Percentiles rank a stretch among this genome's conserved stretches.
Conservation (phyloP, 2,797 vertebrate genomes). For the Garrulus glandarius region DNA sequence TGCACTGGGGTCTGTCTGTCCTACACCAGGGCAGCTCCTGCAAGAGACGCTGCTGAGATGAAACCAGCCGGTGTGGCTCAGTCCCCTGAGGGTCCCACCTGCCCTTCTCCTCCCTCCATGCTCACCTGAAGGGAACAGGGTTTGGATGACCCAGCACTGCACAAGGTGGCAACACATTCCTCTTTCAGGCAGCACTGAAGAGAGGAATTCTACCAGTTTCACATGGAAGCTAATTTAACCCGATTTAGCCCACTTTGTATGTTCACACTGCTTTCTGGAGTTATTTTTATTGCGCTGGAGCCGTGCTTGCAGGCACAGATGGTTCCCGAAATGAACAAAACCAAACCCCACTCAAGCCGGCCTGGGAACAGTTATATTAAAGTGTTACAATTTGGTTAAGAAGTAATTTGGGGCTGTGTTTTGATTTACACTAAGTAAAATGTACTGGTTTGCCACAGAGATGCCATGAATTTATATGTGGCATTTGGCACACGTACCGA, state of each 20-base stretch:
- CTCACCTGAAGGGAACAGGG: rapidly evolving
- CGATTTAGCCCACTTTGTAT: background rate
- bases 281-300: background rate
- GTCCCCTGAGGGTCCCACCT: rapidly evolving
- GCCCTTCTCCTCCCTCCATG: rapidly evolving
- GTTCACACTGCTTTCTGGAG: background rate
- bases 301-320: conserved; percentile 31
- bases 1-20: background rate
- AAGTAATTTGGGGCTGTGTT: conserved; percentile 47
- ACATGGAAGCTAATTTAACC: background rate
- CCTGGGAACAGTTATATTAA: background rate
- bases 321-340: conserved; percentile 35
- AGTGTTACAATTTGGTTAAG: background rate
- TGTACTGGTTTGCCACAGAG: background rate
- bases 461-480: conserved; percentile 25
- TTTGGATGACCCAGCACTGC: background rate
- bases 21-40: rapidly evolving
- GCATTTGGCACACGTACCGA: background rate
- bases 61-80: rapidly evolving
- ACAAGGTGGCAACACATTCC: background rate
- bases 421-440: conserved; percentile 57
- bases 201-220: background rate
- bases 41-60: rapidly evolving
- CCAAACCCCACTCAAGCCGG: background rate
- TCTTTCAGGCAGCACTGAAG: background rate